Conservation (phyloP, 2,113 vertebrate species). For the Bombycilla garrulus region DNA sequence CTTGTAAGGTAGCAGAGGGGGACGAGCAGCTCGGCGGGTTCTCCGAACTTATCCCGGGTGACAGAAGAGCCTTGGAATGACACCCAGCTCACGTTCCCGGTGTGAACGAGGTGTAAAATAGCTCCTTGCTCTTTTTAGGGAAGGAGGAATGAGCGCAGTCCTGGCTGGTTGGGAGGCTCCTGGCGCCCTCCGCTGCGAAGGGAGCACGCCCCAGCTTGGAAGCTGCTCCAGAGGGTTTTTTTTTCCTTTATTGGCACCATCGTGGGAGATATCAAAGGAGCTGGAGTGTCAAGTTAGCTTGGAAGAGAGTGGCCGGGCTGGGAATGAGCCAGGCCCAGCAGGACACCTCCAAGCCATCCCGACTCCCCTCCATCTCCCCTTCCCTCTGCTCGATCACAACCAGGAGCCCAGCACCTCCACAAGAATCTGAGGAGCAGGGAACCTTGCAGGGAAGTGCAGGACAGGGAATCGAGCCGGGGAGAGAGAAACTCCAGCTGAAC, state of each 20-base stretch:
- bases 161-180: background rate
- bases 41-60: background rate
- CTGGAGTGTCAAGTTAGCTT: conserved; percentile 14
- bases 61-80: conserved; percentile 47
- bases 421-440: background rate
- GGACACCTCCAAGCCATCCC: background rate
- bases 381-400: background rate
- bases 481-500: background rate
- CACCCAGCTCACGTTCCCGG: background rate
- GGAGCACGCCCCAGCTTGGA: background rate
- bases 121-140: conserved; percentile 53
- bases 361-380: background rate
- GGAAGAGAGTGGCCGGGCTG: background rate
- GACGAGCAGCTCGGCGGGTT: background rate
- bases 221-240: background rate
- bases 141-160: background rate
- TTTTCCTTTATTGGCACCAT: background rate
- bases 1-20: conserved; percentile 40
- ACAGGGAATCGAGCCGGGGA: background rate
- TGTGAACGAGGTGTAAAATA: conserved; percentile 52
- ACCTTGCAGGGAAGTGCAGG: background rate
- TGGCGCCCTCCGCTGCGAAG: background rate
- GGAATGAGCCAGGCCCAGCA: background rate
- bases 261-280: background rate
- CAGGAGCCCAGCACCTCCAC: background rate